Percentiles rank a stretch among this genome's conserved stretches.
These are phyloP conservation scores for Pitta sordida DNA, from an alignment of 2,113 vertebrate genomes.

Conservation along the genomic window DNA sequence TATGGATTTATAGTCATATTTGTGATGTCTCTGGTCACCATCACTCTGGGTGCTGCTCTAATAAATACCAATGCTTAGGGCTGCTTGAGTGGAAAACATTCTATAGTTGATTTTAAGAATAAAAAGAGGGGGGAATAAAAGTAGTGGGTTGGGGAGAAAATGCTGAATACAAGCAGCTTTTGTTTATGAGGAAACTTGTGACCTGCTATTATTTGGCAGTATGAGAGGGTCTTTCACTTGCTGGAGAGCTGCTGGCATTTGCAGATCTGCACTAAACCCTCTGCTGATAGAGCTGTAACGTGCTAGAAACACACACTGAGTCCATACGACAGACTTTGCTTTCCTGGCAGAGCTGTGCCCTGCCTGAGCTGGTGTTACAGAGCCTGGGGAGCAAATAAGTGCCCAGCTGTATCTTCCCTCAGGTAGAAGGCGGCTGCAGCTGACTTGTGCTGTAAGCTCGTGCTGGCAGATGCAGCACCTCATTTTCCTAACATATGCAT, in stretches of 20 bases:
- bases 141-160: neutral
- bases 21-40: neutral
- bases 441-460: neutral
- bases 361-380: neutral
- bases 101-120: neutral
- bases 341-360: neutral
- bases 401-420: neutral
- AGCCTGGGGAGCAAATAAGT: neutral
- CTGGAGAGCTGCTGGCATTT: constrained; percentile 26
- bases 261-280: neutral
- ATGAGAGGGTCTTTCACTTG: constrained; percentile 11
- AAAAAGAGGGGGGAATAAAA: neutral
- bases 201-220: constrained; percentile 24
- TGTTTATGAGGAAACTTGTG: constrained; percentile 40
- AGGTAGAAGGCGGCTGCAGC: neutral
- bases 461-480: neutral
- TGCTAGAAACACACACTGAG: neutral
- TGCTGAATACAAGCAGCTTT: constrained; percentile 22
- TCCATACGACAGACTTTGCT: neutral
- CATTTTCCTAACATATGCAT: neutral
- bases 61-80: neutral
- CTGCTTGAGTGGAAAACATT: neutral
- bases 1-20: neutral
- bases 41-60: neutral
- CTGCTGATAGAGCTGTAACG: neutral